These are phyloP conservation scores for Cheilosia scutellata DNA, from an alignment of 2,888 invertebrate genomes.

Conservation along the genomic window DNA sequence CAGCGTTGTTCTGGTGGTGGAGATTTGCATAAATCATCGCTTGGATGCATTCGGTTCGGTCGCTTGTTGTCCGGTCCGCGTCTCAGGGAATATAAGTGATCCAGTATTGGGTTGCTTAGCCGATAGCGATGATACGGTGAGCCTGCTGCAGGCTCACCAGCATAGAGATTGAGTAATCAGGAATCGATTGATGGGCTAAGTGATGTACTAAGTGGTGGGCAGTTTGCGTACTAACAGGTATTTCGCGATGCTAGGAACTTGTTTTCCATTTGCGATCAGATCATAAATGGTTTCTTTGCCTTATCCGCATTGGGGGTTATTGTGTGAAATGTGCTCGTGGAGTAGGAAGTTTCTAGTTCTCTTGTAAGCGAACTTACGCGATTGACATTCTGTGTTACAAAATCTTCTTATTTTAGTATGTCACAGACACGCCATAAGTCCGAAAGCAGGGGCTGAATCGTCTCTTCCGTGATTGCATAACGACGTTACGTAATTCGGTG, in stretches of 20 bases:
- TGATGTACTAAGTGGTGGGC: constrained; percentile 54
- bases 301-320: neutral
- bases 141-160: constrained; percentile 3
- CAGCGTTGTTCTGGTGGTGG: constrained; percentile 58
- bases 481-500: too few relatives aligned
- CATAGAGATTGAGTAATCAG: constrained; percentile 60
- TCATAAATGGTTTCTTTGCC: constrained; percentile 39
- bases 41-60: constrained; percentile 11
- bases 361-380: too few relatives aligned
- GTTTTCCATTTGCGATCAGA: constrained; percentile 12
- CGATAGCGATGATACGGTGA: constrained; percentile 22
- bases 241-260: constrained; percentile 25
- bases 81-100: constrained; percentile 21
- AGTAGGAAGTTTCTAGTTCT: too few relatives aligned
- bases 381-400: too few relatives aligned
- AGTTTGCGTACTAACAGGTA: constrained; percentile 43
- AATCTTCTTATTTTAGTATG: too few relatives aligned
- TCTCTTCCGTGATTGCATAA: too few relatives aligned
- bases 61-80: constrained; percentile 21
- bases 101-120: constrained; percentile 27
- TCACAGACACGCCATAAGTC: too few relatives aligned
- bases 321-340: too few relatives aligned
- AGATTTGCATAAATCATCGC: constrained; percentile 73
- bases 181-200: constrained; percentile 62
- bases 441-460: too few relatives aligned